phyloP scores from a whole-genome alignment of 2,888 invertebrate species.

The Glyphotaelius pellucidus region DNA sequence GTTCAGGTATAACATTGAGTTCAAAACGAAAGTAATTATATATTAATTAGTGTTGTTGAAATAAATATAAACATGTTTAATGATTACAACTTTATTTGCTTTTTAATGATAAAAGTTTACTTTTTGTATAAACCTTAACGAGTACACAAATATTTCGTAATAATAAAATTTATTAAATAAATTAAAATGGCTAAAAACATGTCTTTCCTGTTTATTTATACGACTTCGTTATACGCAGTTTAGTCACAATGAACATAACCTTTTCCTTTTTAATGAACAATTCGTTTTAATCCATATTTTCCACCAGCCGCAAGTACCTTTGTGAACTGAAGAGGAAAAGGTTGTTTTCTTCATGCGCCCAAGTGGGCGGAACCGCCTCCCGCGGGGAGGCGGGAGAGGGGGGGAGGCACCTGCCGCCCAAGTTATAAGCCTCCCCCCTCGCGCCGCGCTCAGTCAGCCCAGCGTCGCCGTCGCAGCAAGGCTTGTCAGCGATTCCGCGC shows the following conservation, averaged over 20 bases:
- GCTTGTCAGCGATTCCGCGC: background rate
- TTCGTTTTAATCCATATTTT: conserved; percentile 2
- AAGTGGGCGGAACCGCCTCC: conserved; percentile 30
- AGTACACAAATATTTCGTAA: no score
- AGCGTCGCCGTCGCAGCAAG: background rate
- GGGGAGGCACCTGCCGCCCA: conserved; percentile 43
- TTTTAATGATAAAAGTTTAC: no score
- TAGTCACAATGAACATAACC: background rate
- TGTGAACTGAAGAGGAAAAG: conserved; percentile 31
- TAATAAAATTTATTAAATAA: no score
- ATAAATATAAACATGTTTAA: no score
- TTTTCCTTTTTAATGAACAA: background rate
- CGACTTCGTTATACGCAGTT: background rate
- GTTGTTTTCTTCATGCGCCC: background rate
- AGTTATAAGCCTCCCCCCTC: conserved; percentile 29
- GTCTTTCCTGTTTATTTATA: background rate
- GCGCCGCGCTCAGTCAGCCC: conserved; percentile 35
- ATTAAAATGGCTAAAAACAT: no score
- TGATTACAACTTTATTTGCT: no score
- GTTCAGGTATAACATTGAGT: no score
- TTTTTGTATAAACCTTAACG: no score
- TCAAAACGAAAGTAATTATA: no score
- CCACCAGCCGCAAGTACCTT: background rate
- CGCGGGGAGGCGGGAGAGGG: background rate
- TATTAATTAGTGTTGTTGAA: no score